Conservation (phyloP, 2,888 invertebrate species). For the Blera fallax region DNA sequence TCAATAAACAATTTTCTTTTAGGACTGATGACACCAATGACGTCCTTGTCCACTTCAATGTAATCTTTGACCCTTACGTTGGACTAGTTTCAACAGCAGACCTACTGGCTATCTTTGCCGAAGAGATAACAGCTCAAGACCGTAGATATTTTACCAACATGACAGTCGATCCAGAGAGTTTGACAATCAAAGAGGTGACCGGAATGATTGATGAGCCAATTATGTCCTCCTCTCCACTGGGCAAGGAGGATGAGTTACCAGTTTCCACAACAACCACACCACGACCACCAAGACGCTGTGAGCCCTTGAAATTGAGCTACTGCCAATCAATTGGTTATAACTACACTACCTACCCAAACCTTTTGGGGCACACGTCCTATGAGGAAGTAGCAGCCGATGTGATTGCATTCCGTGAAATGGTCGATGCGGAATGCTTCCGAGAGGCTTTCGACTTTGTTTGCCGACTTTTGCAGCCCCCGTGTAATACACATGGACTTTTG, state of each 20-base stretch:
- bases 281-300: slow-evolving; percentile 86
- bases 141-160: slow-evolving; percentile 85
- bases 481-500: slow-evolving; percentile 86
- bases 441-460: slow-evolving; percentile 95
- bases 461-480: slow-evolving; percentile 91
- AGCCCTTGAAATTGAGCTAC: slow-evolving; percentile 86
- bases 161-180: slow-evolving; percentile 85
- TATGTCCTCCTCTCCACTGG: slow-evolving; percentile 80
- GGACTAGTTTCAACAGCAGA: slow-evolving; percentile 86
- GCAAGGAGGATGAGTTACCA: slow-evolving; percentile 79
- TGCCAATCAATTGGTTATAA: slow-evolving; percentile 90
- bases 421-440: slow-evolving; percentile 94
- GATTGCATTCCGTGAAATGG: slow-evolving; percentile 91
- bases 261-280: slow-evolving; percentile 82
- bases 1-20: slow-evolving; percentile 29
- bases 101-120: slow-evolving; percentile 85
- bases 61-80: slow-evolving; percentile 91
- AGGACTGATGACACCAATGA: slow-evolving; percentile 87
- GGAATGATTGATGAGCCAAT: slow-evolving; percentile 80
- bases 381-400: slow-evolving; percentile 88
- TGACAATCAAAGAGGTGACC: slow-evolving; percentile 85
- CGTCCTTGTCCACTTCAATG: slow-evolving; percentile 91
- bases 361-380: slow-evolving; percentile 84
- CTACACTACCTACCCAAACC: slow-evolving; percentile 91
- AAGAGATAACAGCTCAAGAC: slow-evolving; percentile 85